A percentile compares a stretch with the other conserved stretches of the same genome.
Conservation (phyloP, 2,888 invertebrate genomes). For the Chouioia cunea region DNA sequence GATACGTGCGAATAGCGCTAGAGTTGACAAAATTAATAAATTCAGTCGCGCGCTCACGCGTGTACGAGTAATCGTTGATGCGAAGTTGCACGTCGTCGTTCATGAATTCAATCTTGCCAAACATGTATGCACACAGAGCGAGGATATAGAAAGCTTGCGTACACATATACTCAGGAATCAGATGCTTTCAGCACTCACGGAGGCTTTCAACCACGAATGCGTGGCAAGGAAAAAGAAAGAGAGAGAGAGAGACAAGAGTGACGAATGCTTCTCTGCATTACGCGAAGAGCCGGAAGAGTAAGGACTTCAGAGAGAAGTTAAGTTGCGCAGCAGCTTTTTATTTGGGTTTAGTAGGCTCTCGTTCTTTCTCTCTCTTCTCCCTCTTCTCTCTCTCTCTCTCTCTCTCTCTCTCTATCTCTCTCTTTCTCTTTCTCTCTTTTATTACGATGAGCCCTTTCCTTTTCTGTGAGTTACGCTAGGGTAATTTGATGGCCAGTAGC, state of each 20-base stretch:
- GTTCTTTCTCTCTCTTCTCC: too few species aligned
- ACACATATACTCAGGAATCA: constrained; percentile 34
- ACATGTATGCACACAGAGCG: too few species aligned
- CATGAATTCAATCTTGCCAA: too few species aligned
- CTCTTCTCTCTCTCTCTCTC: too few species aligned
- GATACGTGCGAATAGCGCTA: too few species aligned
- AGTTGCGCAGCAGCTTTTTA: constrained; percentile 18
- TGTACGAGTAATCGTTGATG: background rate
- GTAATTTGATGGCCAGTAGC: constrained; percentile 34
- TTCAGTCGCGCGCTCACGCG: constrained; percentile 19
- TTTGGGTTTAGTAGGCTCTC: constrained; percentile 32
- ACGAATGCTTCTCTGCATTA: too few species aligned
- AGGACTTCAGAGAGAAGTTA: background rate
- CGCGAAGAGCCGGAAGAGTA: too few species aligned
- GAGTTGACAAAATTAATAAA: too few species aligned
- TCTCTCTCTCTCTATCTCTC: background rate
- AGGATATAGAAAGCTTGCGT: background rate
- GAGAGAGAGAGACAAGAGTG: background rate
- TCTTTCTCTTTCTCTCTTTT: constrained; percentile 14
- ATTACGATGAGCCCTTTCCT: constrained; percentile 24
- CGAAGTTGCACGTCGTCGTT: too few species aligned
- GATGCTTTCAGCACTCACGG: constrained; percentile 43
- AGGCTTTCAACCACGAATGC: constrained; percentile 51
- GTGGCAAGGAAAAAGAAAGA: constrained; percentile 2
- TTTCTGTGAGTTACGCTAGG: constrained; percentile 31